Evolutionary conservation across 37 sponge, comb jelly and placozoan genomes (phyloP).

Genomic region (Beroe forskalii): DNA sequence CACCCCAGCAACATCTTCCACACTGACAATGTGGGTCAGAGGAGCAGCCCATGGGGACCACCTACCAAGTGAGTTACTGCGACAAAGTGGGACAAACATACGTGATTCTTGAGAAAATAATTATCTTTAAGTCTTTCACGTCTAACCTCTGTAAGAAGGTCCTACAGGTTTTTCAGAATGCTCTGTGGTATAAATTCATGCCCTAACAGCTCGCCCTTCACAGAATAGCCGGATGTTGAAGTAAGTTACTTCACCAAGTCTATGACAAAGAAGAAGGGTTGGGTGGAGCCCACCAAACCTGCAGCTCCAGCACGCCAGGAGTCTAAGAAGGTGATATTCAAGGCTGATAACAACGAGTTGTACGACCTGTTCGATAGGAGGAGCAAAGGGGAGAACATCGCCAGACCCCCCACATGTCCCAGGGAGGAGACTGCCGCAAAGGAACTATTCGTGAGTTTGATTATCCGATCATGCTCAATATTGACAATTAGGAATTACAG

Average conservation of each 20-base stretch:
- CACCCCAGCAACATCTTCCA: conserved; percentile 4
- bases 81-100: not conserved
- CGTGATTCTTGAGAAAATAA: too few species aligned
- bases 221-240: too few species aligned
- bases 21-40: not conserved
- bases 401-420: not conserved
- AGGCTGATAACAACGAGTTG: conserved; percentile 12
- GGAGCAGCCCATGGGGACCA: conserved; percentile 32
- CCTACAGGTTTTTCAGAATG: too few species aligned
- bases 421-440: too few species aligned
- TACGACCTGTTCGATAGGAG: conserved; percentile 15
- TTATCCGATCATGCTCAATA: too few species aligned
- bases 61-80: conserved; percentile 10
- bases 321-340: not conserved
- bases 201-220: too few species aligned
- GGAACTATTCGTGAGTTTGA: too few species aligned
- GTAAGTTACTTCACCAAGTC: not conserved
- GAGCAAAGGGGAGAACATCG: conserved; percentile 23
- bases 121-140: too few species aligned
- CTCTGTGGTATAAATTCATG: not conserved
- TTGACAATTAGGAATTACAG: too few species aligned
- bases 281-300: conserved; percentile 22
- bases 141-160: too few species aligned
- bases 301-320: not conserved
- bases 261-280: conserved; percentile 47